These are phyloP conservation scores for Esox lucius DNA, from an alignment of 2,797 vertebrate genomes.

Conservation along the genomic window DNA sequence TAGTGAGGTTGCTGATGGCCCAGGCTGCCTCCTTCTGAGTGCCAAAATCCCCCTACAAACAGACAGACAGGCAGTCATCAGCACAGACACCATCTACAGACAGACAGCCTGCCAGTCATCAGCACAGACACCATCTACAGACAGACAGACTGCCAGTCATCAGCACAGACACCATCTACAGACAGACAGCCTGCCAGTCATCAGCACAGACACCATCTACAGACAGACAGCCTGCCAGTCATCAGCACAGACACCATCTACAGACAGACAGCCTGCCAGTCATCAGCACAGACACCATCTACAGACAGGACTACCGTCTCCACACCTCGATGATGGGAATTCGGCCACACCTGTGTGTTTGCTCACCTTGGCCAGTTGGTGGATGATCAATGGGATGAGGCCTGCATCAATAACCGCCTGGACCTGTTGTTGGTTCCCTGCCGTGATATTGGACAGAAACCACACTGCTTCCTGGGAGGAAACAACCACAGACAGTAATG, in stretches of 20 bases:
- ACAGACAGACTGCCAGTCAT: neutral
- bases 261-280: no score
- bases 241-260: no score
- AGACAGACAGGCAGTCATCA: neutral
- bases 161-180: constrained; percentile 59
- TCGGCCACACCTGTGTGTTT: no score
- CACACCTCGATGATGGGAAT: no score
- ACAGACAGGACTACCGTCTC: no score
- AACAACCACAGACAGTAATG: constrained; percentile 8
- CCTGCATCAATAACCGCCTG: constrained; percentile 97
- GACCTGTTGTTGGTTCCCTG: constrained; percentile 99
- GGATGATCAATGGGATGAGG: constrained; percentile 98
- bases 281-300: no score
- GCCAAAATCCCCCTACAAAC: constrained; percentile 92
- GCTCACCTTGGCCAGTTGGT: constrained; percentile 94
- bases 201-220: constrained; percentile 71
- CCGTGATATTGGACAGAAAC: constrained; percentile 99
- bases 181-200: constrained; percentile 34
- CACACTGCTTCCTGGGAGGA: constrained; percentile 92
- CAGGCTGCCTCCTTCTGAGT: constrained; percentile 99
- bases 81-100: neutral
- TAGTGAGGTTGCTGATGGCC: constrained; percentile 99
- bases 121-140: neutral
- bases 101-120: neutral
- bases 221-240: no score